These are phyloP conservation scores for Bos javanicus DNA, from an alignment of 2,113 vertebrate species.

Conservation along the genomic window DNA sequence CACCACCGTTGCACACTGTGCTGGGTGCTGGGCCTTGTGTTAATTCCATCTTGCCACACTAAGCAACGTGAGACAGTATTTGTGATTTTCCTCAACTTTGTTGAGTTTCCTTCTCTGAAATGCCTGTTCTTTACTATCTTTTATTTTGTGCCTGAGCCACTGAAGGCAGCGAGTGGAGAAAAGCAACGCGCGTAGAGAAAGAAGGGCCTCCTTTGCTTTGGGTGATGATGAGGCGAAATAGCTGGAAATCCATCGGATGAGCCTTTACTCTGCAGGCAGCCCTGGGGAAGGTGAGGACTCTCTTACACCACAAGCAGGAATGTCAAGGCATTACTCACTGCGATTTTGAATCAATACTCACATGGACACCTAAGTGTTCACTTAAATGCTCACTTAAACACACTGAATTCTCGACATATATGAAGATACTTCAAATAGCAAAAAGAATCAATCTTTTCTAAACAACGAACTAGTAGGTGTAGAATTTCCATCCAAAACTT, in stretches of 20 bases:
- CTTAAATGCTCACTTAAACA: not conserved
- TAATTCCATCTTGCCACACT: not conserved
- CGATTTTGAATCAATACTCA: not conserved
- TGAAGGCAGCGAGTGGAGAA: no score
- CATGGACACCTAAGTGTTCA: no score
- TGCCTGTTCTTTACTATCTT: not conserved
- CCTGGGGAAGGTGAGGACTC: not conserved
- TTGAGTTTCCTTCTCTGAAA: not conserved
- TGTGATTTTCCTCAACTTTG: not conserved
- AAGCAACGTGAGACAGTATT: rapidly evolving
- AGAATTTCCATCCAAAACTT: not conserved
- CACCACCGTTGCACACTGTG: rapidly evolving
- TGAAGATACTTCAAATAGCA: not conserved
- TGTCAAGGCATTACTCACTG: rapidly evolving
- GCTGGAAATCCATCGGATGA: not conserved
- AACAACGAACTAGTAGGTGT: not conserved
- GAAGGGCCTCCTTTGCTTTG: not conserved
- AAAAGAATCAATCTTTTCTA: not conserved
- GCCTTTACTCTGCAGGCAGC: not conserved
- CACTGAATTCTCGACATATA: not conserved
- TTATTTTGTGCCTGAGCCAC: not conserved
- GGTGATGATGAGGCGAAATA: not conserved
- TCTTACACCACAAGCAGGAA: rapidly evolving
- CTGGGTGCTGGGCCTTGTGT: rapidly evolving
- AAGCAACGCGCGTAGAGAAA: rapidly evolving